phyloP scores from a whole-genome alignment of 2,797 vertebrate species.

The Nannoperca australis region DNA sequence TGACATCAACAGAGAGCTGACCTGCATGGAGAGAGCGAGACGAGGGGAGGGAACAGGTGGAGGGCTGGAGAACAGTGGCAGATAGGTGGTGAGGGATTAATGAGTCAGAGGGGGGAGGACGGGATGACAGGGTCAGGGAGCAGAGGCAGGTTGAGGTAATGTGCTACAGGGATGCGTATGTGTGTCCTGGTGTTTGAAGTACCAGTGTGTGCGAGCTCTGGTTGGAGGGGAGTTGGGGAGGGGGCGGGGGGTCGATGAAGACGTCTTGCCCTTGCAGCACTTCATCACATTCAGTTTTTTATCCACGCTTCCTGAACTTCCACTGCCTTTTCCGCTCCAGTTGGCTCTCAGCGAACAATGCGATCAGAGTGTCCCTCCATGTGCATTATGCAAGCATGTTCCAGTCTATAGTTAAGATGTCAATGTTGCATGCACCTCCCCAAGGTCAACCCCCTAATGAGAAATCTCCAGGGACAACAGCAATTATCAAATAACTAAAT shows the following conservation, averaged over 20 bases:
- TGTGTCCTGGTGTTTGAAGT: constrained; percentile 56
- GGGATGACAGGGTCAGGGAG: constrained; percentile 77
- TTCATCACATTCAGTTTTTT: constrained; percentile 74
- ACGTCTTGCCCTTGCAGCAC: constrained; percentile 76
- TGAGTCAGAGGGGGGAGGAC: constrained; percentile 57
- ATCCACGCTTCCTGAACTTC: constrained; percentile 78
- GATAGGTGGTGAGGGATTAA: constrained; percentile 75
- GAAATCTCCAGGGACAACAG: constrained; percentile 78
- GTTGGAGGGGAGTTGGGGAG: neutral
- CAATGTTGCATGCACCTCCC: constrained; percentile 75
- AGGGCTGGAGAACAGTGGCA: constrained; percentile 59
- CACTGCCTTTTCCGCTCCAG: constrained; percentile 80
- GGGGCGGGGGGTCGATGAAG: constrained; percentile 37
- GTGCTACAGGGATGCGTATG: constrained; percentile 59
- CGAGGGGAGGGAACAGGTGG: constrained; percentile 72
- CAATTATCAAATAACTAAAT: constrained; percentile 81
- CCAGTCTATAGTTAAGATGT: constrained; percentile 79
- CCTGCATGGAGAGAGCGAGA: constrained; percentile 55
- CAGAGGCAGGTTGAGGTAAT: constrained; percentile 78
- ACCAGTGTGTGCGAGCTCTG: neutral
- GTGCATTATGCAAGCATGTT: constrained; percentile 65
- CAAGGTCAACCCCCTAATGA: constrained; percentile 85
- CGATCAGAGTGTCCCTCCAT: constrained; percentile 75
- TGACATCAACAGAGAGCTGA: constrained; percentile 65
- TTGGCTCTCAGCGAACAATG: constrained; percentile 74